Conservation (phyloP, 2,888 invertebrate genomes). For the Ichneumon xanthorius region DNA sequence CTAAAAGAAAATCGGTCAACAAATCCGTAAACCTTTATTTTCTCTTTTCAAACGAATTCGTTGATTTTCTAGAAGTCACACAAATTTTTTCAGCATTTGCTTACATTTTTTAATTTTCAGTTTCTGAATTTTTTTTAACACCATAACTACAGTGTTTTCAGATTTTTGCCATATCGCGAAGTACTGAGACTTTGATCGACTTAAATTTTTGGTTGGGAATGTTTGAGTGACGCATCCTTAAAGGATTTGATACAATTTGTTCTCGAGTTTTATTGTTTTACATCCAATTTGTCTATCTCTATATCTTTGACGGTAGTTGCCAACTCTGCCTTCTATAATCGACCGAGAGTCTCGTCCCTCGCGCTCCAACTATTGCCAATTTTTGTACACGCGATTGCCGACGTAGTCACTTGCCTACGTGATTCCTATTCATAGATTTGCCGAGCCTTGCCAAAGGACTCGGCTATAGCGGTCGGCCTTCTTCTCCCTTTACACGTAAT, state of each 20-base stretch:
- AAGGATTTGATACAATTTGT: not conserved
- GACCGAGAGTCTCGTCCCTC: slow-evolving; percentile 52
- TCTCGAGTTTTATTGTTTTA: not conserved
- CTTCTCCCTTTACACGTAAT: not conserved
- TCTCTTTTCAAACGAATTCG: too few relatives aligned
- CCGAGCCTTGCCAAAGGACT: slow-evolving; percentile 47
- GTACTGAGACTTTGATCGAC: too few relatives aligned
- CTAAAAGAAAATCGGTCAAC: too few relatives aligned
- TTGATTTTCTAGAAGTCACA: too few relatives aligned
- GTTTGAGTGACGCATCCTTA: not conserved
- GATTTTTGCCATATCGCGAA: too few relatives aligned
- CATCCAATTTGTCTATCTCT: not conserved
- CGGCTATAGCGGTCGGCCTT: slow-evolving; percentile 5
- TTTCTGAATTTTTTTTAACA: too few relatives aligned
- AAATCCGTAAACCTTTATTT: too few relatives aligned
- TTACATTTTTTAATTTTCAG: too few relatives aligned
- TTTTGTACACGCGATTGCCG: slow-evolving; percentile 71
- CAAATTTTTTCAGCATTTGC: too few relatives aligned
- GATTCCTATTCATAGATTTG: slow-evolving; percentile 49
- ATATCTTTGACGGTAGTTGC: slow-evolving; percentile 1
- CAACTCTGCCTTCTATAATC: slow-evolving; percentile 36
- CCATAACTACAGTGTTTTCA: too few relatives aligned
- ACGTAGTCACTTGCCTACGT: slow-evolving; percentile 63
- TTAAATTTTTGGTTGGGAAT: too few relatives aligned
- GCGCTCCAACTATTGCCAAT: slow-evolving; percentile 75